Base-by-base conservation (phyloP, 1,140 invertebrate species). In the Platyscapa corneri region DNA sequence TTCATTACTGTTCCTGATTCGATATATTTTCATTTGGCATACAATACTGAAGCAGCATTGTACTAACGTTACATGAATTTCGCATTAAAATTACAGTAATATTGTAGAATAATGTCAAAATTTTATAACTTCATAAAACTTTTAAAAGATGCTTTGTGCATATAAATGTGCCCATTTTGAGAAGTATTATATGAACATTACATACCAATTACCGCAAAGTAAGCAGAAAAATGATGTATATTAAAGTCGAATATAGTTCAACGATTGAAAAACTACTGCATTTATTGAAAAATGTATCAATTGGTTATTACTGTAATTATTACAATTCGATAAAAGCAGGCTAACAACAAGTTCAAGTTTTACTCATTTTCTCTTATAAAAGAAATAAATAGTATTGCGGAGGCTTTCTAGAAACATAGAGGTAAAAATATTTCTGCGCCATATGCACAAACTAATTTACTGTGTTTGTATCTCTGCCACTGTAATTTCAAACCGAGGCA, bases 21-120 rank as follows among this genome's bases (percentile, higher is more conserved):
- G 34, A 70, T 70, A 37, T 20, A 70, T 70, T 70, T 70, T 37
- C 18, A 39, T 70, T 70, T 37, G 18, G 18, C 34, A 20, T 70
- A 14, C 34, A 37, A 70, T 70, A 34, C 37, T 70, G 32, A 6
- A 37, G 67, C 30, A 23, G 5, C 20, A 37, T 37, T 70, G 67
- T 34, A 23, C 67, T 20, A 37, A 70, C 67, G 67, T 34, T 70
- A 70, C 67, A 70, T 39, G 67, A 70, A 70, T 70, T 70, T 70
- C 67, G 34, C 67, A 34, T 70, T 70, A 70, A 70, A 70, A 70
- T 70, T 70, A 70, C 67, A 37, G n/a, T 70, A 70, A 37, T 34
- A 70, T 70, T 37, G 20, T 70, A 7, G 67, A 70, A 70, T 70
- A 70, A 37, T 70, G 32, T 34, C 34, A 70, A 37, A 30, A 70